These are phyloP conservation scores for Brachionichthys hirsutus DNA, from an alignment of 2,113 vertebrate genomes.

Conservation along the genomic window DNA sequence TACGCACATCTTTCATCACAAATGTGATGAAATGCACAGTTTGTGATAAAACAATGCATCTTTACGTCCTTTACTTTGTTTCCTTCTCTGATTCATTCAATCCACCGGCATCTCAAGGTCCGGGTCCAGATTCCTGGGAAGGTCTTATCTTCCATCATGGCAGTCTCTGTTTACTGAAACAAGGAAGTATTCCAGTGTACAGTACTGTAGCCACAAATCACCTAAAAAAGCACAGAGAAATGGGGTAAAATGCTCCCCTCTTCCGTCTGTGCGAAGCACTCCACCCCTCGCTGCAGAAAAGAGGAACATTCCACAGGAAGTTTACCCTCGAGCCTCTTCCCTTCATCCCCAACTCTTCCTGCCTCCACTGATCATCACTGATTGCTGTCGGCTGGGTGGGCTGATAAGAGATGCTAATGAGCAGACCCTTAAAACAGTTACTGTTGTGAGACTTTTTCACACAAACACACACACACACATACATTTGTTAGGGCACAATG, in stretches of 20 bases:
- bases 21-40: slow-evolving; percentile 6
- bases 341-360: slow-evolving; percentile 67
- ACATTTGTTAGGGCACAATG: not conserved
- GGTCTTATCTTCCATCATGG: slow-evolving; percentile 35
- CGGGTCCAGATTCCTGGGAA: slow-evolving; percentile 12
- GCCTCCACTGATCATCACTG: slow-evolving; percentile 61
- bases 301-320: slow-evolving; percentile 74
- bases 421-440: slow-evolving; percentile 35
- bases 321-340: slow-evolving; percentile 68
- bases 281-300: slow-evolving; percentile 57
- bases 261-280: slow-evolving; percentile 51
- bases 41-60: slow-evolving; percentile 7
- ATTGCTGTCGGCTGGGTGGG: slow-evolving; percentile 66
- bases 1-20: not conserved
- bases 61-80: no score
- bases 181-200: slow-evolving; percentile 35
- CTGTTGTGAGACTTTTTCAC: slow-evolving; percentile 27
- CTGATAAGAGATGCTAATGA: slow-evolving; percentile 66
- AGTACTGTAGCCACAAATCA: slow-evolving; percentile 31
- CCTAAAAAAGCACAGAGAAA: slow-evolving; percentile 27
- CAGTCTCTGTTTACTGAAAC: slow-evolving; percentile 52
- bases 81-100: no score
- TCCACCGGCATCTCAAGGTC: no score
- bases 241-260: slow-evolving; percentile 50
- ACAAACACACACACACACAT: not conserved